A percentile compares a stretch with the other conserved stretches of the same genome.
Evolutionary conservation across 1,140 invertebrate species (phyloP).

Genomic region (Asobara japonica): DNA sequence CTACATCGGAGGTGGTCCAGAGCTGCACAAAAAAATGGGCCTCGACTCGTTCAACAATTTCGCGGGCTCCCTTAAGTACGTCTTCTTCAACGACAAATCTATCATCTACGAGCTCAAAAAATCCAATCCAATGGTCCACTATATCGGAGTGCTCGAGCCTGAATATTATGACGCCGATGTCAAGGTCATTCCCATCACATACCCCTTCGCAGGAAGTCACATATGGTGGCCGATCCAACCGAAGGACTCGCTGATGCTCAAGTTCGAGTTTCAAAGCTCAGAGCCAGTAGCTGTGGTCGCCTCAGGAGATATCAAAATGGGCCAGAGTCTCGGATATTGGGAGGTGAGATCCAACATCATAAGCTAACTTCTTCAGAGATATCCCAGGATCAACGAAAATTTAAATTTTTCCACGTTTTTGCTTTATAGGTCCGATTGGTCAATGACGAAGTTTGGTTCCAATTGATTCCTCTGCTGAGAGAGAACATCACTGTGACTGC

Average conservation of each 20-base stretch:
- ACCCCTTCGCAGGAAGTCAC: conserved; percentile 88
- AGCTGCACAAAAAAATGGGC: conserved; percentile 80
- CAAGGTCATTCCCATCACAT: conserved; percentile 89
- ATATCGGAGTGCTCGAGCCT: conserved; percentile 81
- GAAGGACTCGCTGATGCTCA: conserved; percentile 77
- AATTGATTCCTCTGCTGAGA: conserved; percentile 75
- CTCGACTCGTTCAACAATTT: conserved; percentile 80
- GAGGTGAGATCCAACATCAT: conserved; percentile 86
- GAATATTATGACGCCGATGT: conserved; percentile 86
- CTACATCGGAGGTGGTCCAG: conserved; percentile 88
- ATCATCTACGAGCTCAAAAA: conserved; percentile 88
- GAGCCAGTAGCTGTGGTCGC: conserved; percentile 85
- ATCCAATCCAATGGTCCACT: conserved; percentile 84
- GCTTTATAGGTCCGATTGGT: too few relatives aligned
- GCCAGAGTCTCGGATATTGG: conserved; percentile 81
- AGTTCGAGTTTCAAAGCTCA: conserved; percentile 90
- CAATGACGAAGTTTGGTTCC: conserved; percentile 85
- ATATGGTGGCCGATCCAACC: conserved; percentile 84
- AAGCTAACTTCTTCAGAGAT: neutral
- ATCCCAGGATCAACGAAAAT: neutral
- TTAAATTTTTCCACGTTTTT: conserved; percentile 23
- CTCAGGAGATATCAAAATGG: conserved; percentile 79
- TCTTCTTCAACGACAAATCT: conserved; percentile 92
- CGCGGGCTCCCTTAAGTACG: conserved; percentile 86
- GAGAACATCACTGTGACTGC: conserved; percentile 80